Percentiles rank a stretch among this genome's conserved stretches.
Evolutionary conservation across 2,113 vertebrate genomes (phyloP).

Genomic region (Gracilinanus agilis): DNA sequence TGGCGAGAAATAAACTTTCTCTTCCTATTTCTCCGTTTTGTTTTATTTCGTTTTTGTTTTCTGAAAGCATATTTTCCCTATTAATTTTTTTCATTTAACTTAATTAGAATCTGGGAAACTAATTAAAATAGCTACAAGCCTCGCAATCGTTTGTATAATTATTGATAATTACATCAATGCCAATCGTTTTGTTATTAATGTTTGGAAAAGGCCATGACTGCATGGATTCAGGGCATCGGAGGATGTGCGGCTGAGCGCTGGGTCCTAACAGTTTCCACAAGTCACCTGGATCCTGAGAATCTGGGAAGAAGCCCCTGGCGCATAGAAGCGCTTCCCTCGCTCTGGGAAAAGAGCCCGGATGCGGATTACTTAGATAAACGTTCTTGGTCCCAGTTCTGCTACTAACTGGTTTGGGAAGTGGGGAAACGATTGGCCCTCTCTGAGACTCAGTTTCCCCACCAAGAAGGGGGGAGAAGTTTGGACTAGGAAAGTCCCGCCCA

Average conservation of each 20-base stretch:
- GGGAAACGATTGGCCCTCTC: neutral
- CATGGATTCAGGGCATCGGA: constrained; percentile 49
- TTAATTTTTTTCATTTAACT: constrained; percentile 84
- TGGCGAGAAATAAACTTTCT: constrained; percentile 65
- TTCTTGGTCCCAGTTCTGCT: neutral
- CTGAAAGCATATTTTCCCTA: constrained; percentile 81
- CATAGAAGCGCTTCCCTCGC: neutral
- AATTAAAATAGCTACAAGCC: constrained; percentile 83
- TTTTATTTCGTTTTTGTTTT: constrained; percentile 41
- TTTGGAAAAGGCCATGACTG: constrained; percentile 52
- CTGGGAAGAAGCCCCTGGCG: neutral
- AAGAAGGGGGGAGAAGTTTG: neutral
- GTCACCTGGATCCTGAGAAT: neutral
- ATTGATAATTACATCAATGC: constrained; percentile 83
- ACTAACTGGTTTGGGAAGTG: neutral
- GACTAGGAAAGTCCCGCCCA: neutral
- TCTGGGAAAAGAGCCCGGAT: neutral
- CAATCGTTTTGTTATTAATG: constrained; percentile 79
- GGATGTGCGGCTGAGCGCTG: constrained; percentile 24
- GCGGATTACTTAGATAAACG: neutral
- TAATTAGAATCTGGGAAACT: constrained; percentile 84
- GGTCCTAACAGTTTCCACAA: neutral
- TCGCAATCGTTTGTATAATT: constrained; percentile 83
- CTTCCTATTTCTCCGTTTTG: neutral
- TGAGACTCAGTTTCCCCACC: neutral